These are phyloP conservation scores for Himalopsyche anomala DNA, from an alignment of 2,888 invertebrate species.

Conservation along the genomic window DNA sequence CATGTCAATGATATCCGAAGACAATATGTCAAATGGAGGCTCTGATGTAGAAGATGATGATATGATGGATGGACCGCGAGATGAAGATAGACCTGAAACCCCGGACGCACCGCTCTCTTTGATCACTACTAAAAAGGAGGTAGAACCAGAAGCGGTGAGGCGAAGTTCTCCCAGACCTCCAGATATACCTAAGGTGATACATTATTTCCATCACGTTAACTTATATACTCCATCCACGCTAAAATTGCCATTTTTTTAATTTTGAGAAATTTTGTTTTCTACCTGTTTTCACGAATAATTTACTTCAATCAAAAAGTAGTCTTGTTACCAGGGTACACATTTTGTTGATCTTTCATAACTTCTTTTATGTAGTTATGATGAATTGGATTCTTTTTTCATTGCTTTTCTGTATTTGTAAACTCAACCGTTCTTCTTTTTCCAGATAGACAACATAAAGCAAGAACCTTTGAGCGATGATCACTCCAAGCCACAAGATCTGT, in stretches of 20 bases:
- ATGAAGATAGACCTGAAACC: conserved; percentile 79
- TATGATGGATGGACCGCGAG: conserved; percentile 73
- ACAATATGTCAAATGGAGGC: conserved; percentile 80
- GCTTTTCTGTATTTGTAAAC: conserved; percentile 28
- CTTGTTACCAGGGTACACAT: no score
- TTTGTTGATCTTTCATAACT: no score
- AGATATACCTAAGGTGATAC: conserved; percentile 75
- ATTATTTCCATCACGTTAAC: background rate
- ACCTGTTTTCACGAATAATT: no score
- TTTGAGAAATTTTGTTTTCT: no score
- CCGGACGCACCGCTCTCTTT: conserved; percentile 84
- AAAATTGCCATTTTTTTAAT: no score
- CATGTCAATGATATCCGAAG: conserved; percentile 82
- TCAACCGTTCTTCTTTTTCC: conserved; percentile 66
- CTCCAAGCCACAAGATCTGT: conserved; percentile 69
- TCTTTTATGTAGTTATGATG: no score
- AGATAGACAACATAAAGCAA: conserved; percentile 77
- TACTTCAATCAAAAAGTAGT: no score
- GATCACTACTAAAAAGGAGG: conserved; percentile 79
- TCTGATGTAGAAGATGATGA: conserved; percentile 84
- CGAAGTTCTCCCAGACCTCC: conserved; percentile 77
- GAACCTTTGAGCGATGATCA: conserved; percentile 76
- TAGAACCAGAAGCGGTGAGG: conserved; percentile 74
- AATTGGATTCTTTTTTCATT: no score
- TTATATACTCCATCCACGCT: no score